Evolutionary conservation across 2,888 invertebrate species (phyloP), one percentile per base, ranked within the genome.

Genomic region (Eueremaeus valkanovi): DNA sequence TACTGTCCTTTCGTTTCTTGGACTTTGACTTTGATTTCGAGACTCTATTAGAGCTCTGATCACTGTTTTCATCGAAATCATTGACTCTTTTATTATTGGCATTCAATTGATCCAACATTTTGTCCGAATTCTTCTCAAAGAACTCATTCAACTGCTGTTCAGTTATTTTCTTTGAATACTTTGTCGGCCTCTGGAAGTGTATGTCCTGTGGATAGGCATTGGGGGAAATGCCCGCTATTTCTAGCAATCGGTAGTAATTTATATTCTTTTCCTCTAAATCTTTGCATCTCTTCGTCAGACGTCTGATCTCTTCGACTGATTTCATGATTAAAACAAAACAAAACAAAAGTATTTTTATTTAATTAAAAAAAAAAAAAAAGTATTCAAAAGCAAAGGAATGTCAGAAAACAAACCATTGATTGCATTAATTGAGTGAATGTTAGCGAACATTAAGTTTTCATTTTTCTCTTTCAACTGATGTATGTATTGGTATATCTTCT

Each of bases 401-500:
- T 36, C 29, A 61, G 73, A 27, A 31, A 2, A 18, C 58, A 24
- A 74, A 81, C 80, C 79, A 77, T 80, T 80, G 3, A 78, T 79
- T 75, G 80, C 80, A 27, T 77, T 76, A 6, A 78, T 79, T 74
- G 80, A 79, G 24, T 77, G 76, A 49, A 78, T 75, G 63, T 80
- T 77, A 31, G 79, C 80, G 36, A 76, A 74, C 1, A 82, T 68
- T 16, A 82, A 77, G 58, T 81, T 80, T 42, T 82, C 81, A 74
- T 80, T 79, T 58, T 81, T 80, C 6, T 82, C 81, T 74, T 81
- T 81, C 51, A 83, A 77, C 29, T 82, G 80, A 31, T 80, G 78
- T 61, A 83, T 83, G 76, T 82, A 83, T 40, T 78, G 78, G 31
- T 81, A 81, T 9, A 83, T 82, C 75, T 81, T 81, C 76, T 83